Evolutionary conservation across 2,797 vertebrate genomes (phyloP).

Genomic region (Melanotaenia trifasciata): DNA sequence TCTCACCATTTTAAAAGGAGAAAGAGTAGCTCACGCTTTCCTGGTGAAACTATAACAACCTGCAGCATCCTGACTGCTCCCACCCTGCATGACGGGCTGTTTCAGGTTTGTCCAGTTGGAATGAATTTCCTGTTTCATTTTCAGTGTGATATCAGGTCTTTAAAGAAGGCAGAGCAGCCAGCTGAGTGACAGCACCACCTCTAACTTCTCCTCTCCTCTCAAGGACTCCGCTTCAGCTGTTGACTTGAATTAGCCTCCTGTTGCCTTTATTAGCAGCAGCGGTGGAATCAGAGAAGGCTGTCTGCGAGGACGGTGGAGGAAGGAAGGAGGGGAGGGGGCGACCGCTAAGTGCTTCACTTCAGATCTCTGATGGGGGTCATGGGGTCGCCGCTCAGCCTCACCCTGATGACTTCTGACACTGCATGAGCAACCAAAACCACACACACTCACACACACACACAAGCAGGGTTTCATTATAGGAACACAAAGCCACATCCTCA

Average conservation of each 20-base stretch:
- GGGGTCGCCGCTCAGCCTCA: conserved; percentile 80
- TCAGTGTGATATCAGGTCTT: conserved; percentile 40
- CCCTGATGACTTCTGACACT: conserved; percentile 85
- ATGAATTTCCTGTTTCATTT: conserved; percentile 50
- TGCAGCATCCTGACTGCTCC: neutral
- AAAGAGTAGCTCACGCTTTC: conserved; percentile 11
- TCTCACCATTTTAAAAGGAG: no score
- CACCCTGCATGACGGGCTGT: neutral
- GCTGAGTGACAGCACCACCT: conserved; percentile 61
- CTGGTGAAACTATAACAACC: neutral
- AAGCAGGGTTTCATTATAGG: conserved; percentile 25
- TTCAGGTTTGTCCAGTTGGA: conserved; percentile 46
- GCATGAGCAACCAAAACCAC: conserved; percentile 70
- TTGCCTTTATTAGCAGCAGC: conserved; percentile 80
- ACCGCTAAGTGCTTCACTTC: conserved; percentile 75
- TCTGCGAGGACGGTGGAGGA: conserved; percentile 63
- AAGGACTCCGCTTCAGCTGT: conserved; percentile 70
- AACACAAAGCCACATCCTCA: conserved; percentile 52
- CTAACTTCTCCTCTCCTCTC: conserved; percentile 44
- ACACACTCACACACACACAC: conserved; percentile 48
- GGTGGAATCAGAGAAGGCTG: conserved; percentile 78
- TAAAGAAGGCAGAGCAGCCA: conserved; percentile 49
- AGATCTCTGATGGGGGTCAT: conserved; percentile 81
- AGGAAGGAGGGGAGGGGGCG: conserved; percentile 32
- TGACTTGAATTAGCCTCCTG: conserved; percentile 77